Conservation (phyloP, 2,113 vertebrate genomes). For the Dromiciops gliroides region DNA sequence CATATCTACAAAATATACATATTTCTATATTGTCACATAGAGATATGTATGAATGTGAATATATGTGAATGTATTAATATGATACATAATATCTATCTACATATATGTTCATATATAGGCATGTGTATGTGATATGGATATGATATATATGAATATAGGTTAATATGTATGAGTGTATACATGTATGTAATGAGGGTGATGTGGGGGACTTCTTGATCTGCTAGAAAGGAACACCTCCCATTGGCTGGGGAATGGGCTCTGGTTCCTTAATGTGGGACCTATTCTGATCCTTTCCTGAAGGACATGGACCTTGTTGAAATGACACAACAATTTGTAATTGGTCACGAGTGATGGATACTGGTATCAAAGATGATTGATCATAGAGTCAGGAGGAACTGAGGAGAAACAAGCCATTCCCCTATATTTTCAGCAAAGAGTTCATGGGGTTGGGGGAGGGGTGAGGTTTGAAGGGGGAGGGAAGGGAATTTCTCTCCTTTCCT, state of each 20-base stretch:
- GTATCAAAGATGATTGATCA: not conserved
- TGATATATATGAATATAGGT: not conserved
- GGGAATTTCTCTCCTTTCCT: not conserved
- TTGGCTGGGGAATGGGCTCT: not conserved
- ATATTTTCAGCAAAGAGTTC: not conserved
- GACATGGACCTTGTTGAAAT: not conserved
- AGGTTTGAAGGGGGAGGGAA: not conserved
- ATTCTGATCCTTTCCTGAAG: not conserved
- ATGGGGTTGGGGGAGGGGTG: too few species aligned
- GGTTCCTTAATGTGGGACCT: not conserved
- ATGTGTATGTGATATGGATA: not conserved
- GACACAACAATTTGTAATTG: not conserved
- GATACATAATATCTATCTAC: too few species aligned
- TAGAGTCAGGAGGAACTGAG: not conserved
- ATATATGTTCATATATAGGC: not conserved
- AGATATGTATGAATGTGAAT: not conserved
- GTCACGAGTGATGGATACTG: not conserved
- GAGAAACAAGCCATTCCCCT: not conserved
- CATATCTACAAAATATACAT: too few species aligned
- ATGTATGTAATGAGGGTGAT: not conserved
- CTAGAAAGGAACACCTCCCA: not conserved
- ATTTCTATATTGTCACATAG: not conserved
- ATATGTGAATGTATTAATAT: too few species aligned
- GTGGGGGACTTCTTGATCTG: not conserved
- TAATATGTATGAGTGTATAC: not conserved